These are phyloP conservation scores for Chromoteleia sp. DNA, from an alignment of 2,888 invertebrate genomes.

Conservation along the genomic window DNA sequence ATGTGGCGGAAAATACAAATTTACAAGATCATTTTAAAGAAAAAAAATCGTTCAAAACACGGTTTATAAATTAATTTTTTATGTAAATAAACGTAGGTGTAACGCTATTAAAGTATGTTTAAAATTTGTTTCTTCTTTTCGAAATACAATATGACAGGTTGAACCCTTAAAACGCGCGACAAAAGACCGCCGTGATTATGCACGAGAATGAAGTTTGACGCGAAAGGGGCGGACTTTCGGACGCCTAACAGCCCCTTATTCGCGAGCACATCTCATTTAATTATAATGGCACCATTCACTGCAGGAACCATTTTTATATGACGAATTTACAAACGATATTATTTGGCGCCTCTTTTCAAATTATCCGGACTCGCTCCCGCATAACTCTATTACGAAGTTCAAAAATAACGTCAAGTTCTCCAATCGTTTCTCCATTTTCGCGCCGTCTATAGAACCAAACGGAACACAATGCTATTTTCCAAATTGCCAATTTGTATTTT, in stretches of 20 bases:
- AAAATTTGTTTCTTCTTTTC: slow-evolving; percentile 9
- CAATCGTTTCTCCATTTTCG: neutral
- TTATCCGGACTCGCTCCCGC: neutral
- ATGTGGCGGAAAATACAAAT: too few species aligned
- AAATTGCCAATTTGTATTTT: too few species aligned
- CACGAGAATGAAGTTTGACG: slow-evolving; percentile 64
- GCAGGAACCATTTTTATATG: slow-evolving; percentile 56
- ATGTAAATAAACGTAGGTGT: too few species aligned
- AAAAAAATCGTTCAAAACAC: too few species aligned
- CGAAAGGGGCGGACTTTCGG: slow-evolving; percentile 64
- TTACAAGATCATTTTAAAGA: too few species aligned
- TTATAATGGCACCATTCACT: slow-evolving; percentile 69
- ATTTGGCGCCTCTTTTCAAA: slow-evolving; percentile 34
- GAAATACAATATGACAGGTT: slow-evolving; percentile 38
- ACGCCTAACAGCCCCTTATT: slow-evolving; percentile 65
- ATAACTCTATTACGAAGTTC: neutral
- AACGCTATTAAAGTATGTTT: slow-evolving; percentile 2
- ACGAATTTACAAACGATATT: slow-evolving; percentile 57
- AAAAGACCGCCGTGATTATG: slow-evolving; percentile 63
- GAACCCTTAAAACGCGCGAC: slow-evolving; percentile 54
- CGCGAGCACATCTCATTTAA: slow-evolving; percentile 72
- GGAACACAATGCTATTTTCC: too few species aligned
- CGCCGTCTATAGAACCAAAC: too few species aligned
- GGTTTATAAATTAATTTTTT: too few species aligned
- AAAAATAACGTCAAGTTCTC: neutral